These are phyloP conservation scores for Rhyacophila evoluta DNA, from an alignment of 2,888 invertebrate species.

Conservation along the genomic window DNA sequence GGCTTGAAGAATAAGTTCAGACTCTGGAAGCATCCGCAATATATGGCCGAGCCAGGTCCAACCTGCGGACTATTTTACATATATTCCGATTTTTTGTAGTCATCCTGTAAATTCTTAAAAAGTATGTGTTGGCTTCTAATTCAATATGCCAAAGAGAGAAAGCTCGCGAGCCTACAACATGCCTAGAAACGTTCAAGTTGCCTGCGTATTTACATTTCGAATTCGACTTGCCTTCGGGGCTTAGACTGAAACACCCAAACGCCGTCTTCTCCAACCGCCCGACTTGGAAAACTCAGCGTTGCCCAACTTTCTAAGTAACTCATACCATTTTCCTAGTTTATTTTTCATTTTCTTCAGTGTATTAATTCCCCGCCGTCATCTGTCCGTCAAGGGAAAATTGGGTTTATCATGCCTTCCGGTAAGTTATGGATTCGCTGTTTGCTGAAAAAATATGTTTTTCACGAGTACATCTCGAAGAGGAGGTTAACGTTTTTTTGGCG, in stretches of 20 bases:
- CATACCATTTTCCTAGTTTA: constrained; percentile 1
- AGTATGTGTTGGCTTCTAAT: neutral
- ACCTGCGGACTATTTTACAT: no score
- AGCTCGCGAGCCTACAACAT: constrained; percentile 34
- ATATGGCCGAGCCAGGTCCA: no score
- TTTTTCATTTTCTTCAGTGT: neutral
- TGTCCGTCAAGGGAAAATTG: constrained; percentile 2
- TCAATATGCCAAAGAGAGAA: constrained; percentile 29
- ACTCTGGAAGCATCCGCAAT: no score
- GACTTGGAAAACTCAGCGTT: constrained; percentile 31
- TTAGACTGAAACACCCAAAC: constrained; percentile 27
- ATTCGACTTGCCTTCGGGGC: constrained; percentile 44
- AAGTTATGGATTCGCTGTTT: neutral
- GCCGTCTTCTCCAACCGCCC: constrained; percentile 8
- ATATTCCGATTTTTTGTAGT: neutral
- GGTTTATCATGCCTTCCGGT: neutral
- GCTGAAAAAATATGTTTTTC: neutral
- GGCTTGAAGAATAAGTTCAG: no score
- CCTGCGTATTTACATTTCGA: constrained; percentile 42
- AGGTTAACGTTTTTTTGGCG: neutral
- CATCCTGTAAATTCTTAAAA: neutral
- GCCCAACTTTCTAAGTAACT: constrained; percentile 31
- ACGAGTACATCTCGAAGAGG: neutral
- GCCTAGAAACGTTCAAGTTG: constrained; percentile 24
- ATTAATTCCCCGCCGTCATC: constrained; percentile 7